A percentile compares a stretch with the other conserved stretches of the same genome.
phyloP scores from a whole-genome alignment of 2,797 vertebrate genomes.

The Falco novaeseelandiae region DNA sequence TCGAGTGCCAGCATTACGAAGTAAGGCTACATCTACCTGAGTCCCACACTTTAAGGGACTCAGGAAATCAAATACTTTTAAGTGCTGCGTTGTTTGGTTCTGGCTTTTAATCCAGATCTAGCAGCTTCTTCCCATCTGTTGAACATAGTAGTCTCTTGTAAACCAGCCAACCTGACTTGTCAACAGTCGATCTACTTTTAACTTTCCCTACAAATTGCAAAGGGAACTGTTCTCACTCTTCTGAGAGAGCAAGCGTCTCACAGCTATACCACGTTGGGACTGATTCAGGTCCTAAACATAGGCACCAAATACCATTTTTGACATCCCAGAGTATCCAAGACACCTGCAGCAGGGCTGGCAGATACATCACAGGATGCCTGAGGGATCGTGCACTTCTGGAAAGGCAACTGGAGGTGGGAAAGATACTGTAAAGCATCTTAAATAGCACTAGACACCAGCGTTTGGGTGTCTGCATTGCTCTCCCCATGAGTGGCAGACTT shows the following conservation, averaged over 20 bases:
- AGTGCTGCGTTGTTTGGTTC: slow-evolving; percentile 6
- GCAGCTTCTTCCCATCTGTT: slow-evolving; percentile 24
- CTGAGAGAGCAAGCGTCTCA: not conserved
- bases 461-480: not conserved
- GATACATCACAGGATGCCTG: not conserved
- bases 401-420: slow-evolving; percentile 1
- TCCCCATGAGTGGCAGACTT: not conserved
- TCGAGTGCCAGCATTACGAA: not conserved
- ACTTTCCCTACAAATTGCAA: slow-evolving; percentile 45
- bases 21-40: not conserved
- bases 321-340: not conserved
- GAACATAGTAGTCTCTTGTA: slow-evolving; percentile 39
- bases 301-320: slow-evolving; percentile 30
- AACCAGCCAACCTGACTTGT: slow-evolving; percentile 56
- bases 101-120: slow-evolving; percentile 40
- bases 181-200: slow-evolving; percentile 39
- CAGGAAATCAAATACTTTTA: not conserved
- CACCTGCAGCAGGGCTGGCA: not conserved
- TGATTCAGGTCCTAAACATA: slow-evolving; percentile 43
- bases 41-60: not conserved
- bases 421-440: not conserved
- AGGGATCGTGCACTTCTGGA: slow-evolving; percentile 42
- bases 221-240: slow-evolving; percentile 36
- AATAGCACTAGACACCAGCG: not conserved
- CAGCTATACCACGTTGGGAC: not conserved